Evolutionary conservation across 2,113 vertebrate genomes (phyloP).

Genomic region (Cyanocitta stelleri): DNA sequence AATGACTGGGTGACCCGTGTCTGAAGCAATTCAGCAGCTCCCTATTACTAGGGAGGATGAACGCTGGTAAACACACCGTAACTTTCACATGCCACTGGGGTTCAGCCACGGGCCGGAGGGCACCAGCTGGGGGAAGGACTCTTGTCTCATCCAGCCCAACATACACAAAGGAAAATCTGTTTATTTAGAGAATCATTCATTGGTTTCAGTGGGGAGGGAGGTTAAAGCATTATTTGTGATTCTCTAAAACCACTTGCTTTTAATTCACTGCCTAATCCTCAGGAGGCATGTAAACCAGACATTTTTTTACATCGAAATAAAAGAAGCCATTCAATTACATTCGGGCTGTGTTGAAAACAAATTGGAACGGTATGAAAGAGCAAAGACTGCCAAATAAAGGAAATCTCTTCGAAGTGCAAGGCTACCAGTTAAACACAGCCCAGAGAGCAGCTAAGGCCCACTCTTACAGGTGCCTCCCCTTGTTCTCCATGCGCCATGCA

Average conservation of each 20-base stretch:
- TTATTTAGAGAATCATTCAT: slow-evolving; percentile 5
- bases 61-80: not conserved
- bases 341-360: slow-evolving; percentile 28
- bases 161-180: not conserved
- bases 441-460: not conserved
- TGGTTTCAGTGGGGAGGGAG: slow-evolving; percentile 5
- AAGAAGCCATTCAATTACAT: slow-evolving; percentile 22
- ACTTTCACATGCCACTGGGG: not conserved
- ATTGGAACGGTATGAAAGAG: not conserved
- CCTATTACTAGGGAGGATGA: not conserved
- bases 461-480: not conserved
- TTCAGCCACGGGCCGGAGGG: not conserved
- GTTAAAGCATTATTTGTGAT: slow-evolving; percentile 20
- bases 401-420: not conserved
- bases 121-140: not conserved
- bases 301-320: slow-evolving; percentile 8
- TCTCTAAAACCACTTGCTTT: slow-evolving; percentile 45
- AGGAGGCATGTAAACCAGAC: slow-evolving; percentile 31
- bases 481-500: fast-evolving
- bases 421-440: not conserved
- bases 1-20: not conserved
- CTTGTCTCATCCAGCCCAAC: not conserved
- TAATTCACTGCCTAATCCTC: slow-evolving; percentile 53
- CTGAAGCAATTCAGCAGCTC: not conserved
- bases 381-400: slow-evolving; percentile 12